Base-by-base conservation (phyloP, 2,888 invertebrate genomes). In the Pachliopta kotzebuea region DNA sequence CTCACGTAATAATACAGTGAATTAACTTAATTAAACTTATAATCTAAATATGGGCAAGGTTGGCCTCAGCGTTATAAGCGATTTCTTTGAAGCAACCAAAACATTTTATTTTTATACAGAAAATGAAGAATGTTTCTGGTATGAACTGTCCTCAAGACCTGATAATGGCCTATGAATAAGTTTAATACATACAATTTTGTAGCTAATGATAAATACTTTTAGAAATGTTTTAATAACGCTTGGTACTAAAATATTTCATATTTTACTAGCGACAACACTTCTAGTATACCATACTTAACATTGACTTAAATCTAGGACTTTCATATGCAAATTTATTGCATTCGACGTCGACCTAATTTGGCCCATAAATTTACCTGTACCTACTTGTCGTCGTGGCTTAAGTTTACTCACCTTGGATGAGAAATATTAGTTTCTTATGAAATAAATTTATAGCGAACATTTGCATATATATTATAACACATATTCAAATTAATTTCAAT, bases 251-350 rank as follows among this genome's bases (percentile, higher is more conserved):
- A 18, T 21, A 24, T 53, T 24, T 29, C 1, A 4, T 18, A 29
- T 17, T 31, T 9, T 3, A 1, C n/a, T 23, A 53, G 8, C 37
- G 24, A 0, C 18, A 61, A 31, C 65, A 20, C 80, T 70, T 70
- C 71, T 63, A 72, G 74, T 74, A 72, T 74, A 69, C 75, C 73
- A 75, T 74, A 72, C 53, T 56, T 54, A 62, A 72, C 72, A 77
- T 81, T 77, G 79, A 78, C 82, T 84, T 83, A 81, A 86, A 86
- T 84, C 84, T 87, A 88, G 84, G 88, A 87, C 83, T 86, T 88
- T 88, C 86, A 81, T 86, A 90, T 88, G 88, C 84, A 87, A 89
- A 90, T 90, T 87, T 89, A 90, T 89, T 80, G 84, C 84, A 85
- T 82, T 82, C 83, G 75, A 84, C 84, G 84, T 78, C 74, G 73